These are phyloP conservation scores for Porphyrio hochstetteri DNA, from an alignment of 2,113 vertebrate genomes.

Conservation along the genomic window DNA sequence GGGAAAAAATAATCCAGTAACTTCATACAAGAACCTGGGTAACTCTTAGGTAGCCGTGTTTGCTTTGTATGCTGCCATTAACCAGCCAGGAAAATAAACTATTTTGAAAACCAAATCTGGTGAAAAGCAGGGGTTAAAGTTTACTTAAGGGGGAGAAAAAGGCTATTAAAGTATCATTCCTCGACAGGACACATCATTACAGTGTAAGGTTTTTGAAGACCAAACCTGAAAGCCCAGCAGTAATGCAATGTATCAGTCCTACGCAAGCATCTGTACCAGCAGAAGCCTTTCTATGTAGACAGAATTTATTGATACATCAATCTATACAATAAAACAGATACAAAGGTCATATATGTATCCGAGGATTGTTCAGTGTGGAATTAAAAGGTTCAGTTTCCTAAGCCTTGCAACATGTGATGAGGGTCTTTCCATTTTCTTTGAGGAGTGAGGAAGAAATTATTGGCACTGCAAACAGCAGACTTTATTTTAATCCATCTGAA, in stretches of 20 bases:
- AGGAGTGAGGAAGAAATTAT: neutral
- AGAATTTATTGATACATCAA: neutral
- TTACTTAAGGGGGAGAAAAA: neutral
- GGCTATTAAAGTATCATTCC: neutral
- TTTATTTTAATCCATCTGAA: neutral
- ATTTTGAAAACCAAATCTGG: neutral
- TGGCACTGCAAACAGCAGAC: accelerated
- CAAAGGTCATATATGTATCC: neutral
- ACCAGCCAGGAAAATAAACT: neutral
- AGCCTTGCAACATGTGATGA: neutral
- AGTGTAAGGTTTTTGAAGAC: neutral
- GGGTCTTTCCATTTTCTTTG: neutral
- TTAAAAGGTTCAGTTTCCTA: neutral
- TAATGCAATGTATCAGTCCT: neutral
- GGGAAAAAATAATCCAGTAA: neutral
- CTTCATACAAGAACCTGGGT: neutral
- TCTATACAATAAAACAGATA: neutral
- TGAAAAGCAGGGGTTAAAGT: neutral
- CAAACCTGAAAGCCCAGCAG: neutral
- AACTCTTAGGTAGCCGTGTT: neutral
- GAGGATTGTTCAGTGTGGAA: neutral
- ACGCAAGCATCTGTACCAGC: neutral
- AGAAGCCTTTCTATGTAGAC: neutral
- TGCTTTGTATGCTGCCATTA: neutral
- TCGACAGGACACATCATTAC: neutral